Evolutionary conservation across 2,888 invertebrate genomes (phyloP).

Genomic region (Galerucella nymphaeae): DNA sequence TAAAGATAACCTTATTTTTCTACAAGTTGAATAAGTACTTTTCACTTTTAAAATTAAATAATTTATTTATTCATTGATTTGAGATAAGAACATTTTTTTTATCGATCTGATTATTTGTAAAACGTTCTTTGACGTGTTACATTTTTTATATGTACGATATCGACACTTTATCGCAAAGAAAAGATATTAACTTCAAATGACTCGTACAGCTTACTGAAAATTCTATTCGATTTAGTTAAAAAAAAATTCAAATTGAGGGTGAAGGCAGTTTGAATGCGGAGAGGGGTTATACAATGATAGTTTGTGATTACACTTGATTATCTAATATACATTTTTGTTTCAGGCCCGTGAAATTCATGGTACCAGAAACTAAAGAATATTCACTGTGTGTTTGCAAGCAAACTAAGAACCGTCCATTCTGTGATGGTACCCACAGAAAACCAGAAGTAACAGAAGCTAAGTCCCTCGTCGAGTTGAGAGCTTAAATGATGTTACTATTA

Average conservation of each 20-base stretch:
- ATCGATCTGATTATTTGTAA: no score
- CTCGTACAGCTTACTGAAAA: no score
- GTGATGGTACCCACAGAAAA: slow-evolving; percentile 5
- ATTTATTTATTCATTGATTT: background rate
- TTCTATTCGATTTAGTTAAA: no score
- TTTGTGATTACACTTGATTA: background rate
- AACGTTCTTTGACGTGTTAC: no score
- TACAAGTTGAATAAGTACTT: background rate
- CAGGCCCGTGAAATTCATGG: background rate
- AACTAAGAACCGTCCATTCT: slow-evolving; percentile 7
- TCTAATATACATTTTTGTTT: background rate
- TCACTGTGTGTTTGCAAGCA: background rate
- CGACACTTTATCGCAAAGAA: no score
- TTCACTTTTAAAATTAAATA: background rate
- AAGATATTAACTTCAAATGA: no score
- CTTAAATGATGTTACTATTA: background rate
- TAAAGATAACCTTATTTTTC: background rate
- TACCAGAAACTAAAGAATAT: slow-evolving; percentile 2
- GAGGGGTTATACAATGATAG: no score
- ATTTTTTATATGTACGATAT: no score
- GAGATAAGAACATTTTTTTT: no score
- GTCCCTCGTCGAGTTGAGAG: background rate
- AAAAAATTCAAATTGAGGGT: no score
- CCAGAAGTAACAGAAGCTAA: slow-evolving; percentile 5
- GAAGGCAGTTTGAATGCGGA: no score